These are phyloP conservation scores for Callaeas wilsoni DNA, from an alignment of 2,113 vertebrate genomes.

Conservation along the genomic window DNA sequence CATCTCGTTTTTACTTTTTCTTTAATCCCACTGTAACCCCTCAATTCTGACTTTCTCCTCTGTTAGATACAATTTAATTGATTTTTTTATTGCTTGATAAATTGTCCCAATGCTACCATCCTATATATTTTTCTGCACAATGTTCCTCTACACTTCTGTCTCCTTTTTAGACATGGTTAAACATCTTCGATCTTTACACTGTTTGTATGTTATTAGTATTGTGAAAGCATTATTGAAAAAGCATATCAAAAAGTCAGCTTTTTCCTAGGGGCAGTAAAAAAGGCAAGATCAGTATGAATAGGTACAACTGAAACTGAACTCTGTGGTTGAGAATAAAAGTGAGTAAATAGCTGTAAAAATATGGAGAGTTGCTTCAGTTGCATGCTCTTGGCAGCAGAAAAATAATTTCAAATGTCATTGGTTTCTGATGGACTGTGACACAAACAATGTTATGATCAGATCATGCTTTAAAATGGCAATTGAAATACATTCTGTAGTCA, in stretches of 20 bases:
- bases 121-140: not conserved
- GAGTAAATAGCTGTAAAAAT: conserved; percentile 23
- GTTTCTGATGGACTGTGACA: conserved; percentile 17
- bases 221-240: not conserved
- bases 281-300: not conserved
- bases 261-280: not conserved
- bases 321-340: not conserved
- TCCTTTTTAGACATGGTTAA: not conserved
- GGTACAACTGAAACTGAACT: not conserved
- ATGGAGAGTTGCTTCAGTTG: not conserved
- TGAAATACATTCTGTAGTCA: not conserved
- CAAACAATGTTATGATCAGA: not conserved
- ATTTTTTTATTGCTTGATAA: not conserved
- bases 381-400: not conserved
- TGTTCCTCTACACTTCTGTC: not conserved
- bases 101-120: not conserved
- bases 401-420: conserved; percentile 23
- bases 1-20: not conserved
- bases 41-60: not conserved
- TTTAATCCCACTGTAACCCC: not conserved
- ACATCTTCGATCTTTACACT: not conserved
- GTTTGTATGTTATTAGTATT: not conserved
- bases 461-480: conserved; percentile 5
- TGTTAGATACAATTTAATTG: not conserved
- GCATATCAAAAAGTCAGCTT: not conserved